These are phyloP conservation scores for Cynodonichthys magdalenae DNA, from an alignment of 2,797 vertebrate genomes.

Conservation along the genomic window DNA sequence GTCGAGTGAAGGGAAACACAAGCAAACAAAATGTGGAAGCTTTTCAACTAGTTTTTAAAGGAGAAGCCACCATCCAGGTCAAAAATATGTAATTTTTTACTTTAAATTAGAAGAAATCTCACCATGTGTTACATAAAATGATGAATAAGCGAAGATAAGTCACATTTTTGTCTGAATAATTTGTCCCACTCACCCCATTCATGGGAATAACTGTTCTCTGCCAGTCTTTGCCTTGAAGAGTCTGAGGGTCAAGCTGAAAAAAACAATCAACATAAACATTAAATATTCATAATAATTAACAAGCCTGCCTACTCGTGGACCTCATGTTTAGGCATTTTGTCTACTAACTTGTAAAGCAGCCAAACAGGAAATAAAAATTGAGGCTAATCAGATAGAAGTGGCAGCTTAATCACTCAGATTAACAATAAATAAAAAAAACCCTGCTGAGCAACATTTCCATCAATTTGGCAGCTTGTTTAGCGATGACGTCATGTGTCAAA, in stretches of 20 bases:
- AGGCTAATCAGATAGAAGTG: background rate
- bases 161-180: background rate
- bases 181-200: slow-evolving; percentile 88
- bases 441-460: slow-evolving; percentile 36
- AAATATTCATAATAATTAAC: no score
- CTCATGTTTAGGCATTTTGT: no score
- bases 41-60: slow-evolving; percentile 20
- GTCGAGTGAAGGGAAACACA: slow-evolving; percentile 23
- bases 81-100: slow-evolving; percentile 5
- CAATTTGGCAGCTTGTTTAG: slow-evolving; percentile 34
- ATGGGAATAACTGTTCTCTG: slow-evolving; percentile 94
- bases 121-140: background rate
- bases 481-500: slow-evolving; percentile 66
- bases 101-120: slow-evolving; percentile 32
- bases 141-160: background rate
- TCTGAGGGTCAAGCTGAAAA: slow-evolving; percentile 90
- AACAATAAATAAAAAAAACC: slow-evolving; percentile 21
- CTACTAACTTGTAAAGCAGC: background rate
- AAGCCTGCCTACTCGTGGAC: no score
- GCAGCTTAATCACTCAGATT: slow-evolving; percentile 17
- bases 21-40: background rate
- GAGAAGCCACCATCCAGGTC: slow-evolving; percentile 5
- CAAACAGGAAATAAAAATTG: slow-evolving; percentile 8
- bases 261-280: background rate
- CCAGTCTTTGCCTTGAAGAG: slow-evolving; percentile 95